phyloP scores from a whole-genome alignment of 2,113 vertebrate genomes.

The Mugil cephalus region DNA sequence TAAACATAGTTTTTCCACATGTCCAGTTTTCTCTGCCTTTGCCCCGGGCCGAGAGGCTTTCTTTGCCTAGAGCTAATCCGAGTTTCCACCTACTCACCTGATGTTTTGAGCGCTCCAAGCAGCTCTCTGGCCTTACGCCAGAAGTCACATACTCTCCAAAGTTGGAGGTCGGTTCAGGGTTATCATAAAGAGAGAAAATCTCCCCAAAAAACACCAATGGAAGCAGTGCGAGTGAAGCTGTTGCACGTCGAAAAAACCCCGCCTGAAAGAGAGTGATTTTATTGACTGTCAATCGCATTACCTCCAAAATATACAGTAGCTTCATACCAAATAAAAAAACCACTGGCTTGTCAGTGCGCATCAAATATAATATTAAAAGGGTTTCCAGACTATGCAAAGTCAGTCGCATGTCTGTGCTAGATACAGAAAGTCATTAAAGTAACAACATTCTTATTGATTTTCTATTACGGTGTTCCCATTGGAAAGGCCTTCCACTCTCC shows the following conservation, averaged over 20 bases:
- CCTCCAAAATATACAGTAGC: conserved; percentile 36
- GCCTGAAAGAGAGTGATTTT: neutral
- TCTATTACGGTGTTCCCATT: conserved; percentile 28
- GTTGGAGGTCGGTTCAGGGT: conserved; percentile 68
- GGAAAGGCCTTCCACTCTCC: conserved; percentile 22
- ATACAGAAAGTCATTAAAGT: conserved; percentile 7
- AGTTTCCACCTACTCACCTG: conserved; percentile 49
- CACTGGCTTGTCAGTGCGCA: conserved; percentile 36
- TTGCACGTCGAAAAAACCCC: neutral
- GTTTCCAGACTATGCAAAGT: conserved; percentile 9
- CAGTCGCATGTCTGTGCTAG: neutral
- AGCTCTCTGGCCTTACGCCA: conserved; percentile 58
- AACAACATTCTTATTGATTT: conserved; percentile 41
- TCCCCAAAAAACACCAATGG: conserved; percentile 5
- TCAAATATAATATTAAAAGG: conserved; percentile 15
- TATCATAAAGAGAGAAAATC: conserved; percentile 21
- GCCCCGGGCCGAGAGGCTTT: conserved; percentile 21
- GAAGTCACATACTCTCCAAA: conserved; percentile 54
- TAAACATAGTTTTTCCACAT: conserved; percentile 39
- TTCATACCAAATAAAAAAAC: conserved; percentile 63
- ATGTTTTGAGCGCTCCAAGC: conserved; percentile 48
- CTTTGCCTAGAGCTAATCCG: conserved; percentile 56
- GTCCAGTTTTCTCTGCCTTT: conserved; percentile 19
- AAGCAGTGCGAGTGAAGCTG: conserved; percentile 1
- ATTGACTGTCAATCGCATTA: conserved; percentile 1